Evolutionary conservation across 2,888 invertebrate species (phyloP), one percentile per base, ranked within the genome.

Genomic region (Spodoptera littoralis): DNA sequence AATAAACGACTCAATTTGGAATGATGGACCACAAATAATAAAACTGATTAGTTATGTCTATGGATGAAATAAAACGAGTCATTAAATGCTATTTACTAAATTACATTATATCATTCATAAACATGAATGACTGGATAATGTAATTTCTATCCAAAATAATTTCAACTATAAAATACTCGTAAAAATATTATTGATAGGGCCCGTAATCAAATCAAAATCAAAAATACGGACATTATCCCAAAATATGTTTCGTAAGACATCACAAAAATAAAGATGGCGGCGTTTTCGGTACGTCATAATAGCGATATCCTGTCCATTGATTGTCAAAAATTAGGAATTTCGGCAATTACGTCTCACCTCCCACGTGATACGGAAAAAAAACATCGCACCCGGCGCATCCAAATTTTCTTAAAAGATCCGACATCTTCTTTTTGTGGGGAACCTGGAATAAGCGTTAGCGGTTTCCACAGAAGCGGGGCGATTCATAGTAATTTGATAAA

Each of bases 251-350:
- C 74, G 76, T 84, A 84, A 87, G 36, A 80, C 81, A 74, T 68
- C 68, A 83, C 80, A 77, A 82, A 18, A 79, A 73, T 58, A 59
- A 81, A 75, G 65, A 71, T 75, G 65, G 76, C 76, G 65, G 56
- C 70, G 81, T 80, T 83, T 87, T 87, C 80, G 88, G 89, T 87
- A 84, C 86, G 86, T 90, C 88, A 93, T 93, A 93, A 93, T 91
- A 92, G 92, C 92, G 89, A 94, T 91, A 93, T 93, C 93, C 93
- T 92, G 92, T 89, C 92, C 92, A 92, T 91, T 92, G 93, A 94
- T 93, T 93, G 93, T 93, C 92, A 92, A 94, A 93, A 94, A 92
- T 92, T 92, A 88, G 93, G 93, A 92, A 93, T 93, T 92, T 93
- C 92, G 93, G 90, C 93, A 93, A 94, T 94, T 93, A 93, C 88